A percentile compares a stretch with the other conserved stretches of the same genome.
These are phyloP conservation scores for Lepilemur septentrionalis DNA, from an alignment of 2,797 vertebrate species.

Conservation along the genomic window DNA sequence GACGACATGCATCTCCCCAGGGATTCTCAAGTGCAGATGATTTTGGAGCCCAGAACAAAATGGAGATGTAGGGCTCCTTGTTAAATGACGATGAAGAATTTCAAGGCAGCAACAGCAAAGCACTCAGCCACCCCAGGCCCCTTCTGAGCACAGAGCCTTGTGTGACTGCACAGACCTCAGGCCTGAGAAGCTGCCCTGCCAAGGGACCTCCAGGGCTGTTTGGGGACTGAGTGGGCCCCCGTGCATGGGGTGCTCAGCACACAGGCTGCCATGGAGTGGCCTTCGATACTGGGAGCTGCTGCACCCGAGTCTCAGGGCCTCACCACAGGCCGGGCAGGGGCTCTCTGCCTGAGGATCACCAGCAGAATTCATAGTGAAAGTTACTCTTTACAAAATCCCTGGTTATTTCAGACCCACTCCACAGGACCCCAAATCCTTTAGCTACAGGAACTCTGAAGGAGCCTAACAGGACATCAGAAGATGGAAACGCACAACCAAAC, in stretches of 20 bases:
- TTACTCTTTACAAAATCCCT: not conserved
- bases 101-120: not conserved
- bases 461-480: not conserved
- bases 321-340: not conserved
- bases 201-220: not conserved
- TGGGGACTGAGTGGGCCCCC: not conserved
- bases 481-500: not conserved
- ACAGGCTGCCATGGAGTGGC: accelerated
- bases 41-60: not conserved
- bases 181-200: not conserved
- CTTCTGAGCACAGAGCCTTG: not conserved
- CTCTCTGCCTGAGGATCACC: not conserved
- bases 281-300: accelerated
- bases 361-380: not conserved
- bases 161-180: not conserved
- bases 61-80: not conserved
- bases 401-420: not conserved
- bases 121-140: not conserved
- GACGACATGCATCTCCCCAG: not conserved
- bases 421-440: not conserved
- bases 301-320: accelerated
- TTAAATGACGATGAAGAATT: not conserved
- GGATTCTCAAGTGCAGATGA: not conserved
- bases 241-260: not conserved
- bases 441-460: not conserved